Base-by-base conservation (phyloP, 2,888 invertebrate genomes). In the Callyntrura sp. region DNA sequence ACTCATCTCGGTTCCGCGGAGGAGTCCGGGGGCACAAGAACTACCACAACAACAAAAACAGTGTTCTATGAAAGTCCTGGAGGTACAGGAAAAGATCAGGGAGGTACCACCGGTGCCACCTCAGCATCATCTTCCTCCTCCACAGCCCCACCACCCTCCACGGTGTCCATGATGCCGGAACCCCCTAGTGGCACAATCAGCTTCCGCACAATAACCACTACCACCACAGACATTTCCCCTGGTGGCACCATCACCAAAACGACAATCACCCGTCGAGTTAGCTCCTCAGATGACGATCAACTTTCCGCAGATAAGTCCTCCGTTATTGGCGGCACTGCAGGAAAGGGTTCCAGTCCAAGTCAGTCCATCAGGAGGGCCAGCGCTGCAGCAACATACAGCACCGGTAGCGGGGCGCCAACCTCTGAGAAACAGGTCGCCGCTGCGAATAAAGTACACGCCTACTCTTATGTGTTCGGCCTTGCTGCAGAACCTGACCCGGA, bases 241-340 rank as follows among this genome's bases (percentile, higher is more conserved):
- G 91, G 92, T 70, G 90, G 92, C 5, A 91, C 90, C 0, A 91
- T 89, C 62, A 91, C 90, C 3, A 90, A 85, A 82, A 90, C 92
- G 65, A 89, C 89, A 62, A 91, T 91, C 57, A 92, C 91, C 5
- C 35, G 91, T 55, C 55, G 92, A 65, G 91, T 92, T 28, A 91
- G 91, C 57, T 90, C 91, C 0, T 78, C 91, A 8, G 86, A 91
- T 55, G 91, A 84, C 17, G 85, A 84, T 35, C 43, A 20, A 23
- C 17, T 70, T 9, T 28, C 79, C 3, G 20, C 73, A 25, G 89
- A 82, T 43, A 76, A 85, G 20, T 25, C 62, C 14, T 25, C 68
- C 12, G 0, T 55, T 5, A n/a, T 14, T 62, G 62, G 62, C n/a
- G 73, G 51, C 8, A 45, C n/a, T 6, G 35, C 35, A 0, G 43